Percentiles rank a stretch among this genome's conserved stretches.
Conservation (phyloP, 2,113 vertebrate genomes). For the Ailurus styani region DNA sequence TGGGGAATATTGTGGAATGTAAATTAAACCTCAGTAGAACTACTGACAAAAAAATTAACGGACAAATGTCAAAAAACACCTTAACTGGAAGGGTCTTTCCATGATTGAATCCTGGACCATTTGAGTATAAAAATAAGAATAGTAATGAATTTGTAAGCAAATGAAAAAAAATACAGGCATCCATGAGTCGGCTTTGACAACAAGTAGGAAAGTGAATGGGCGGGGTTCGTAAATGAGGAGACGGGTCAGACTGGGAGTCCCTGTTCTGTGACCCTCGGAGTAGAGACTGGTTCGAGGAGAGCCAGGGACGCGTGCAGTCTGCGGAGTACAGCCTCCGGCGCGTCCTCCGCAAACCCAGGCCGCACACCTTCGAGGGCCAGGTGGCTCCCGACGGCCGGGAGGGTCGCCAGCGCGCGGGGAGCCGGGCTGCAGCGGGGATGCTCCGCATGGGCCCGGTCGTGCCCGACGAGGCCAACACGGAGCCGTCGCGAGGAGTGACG, state of each 20-base stretch:
- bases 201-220: rapidly evolving
- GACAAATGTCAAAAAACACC: neutral
- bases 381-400: neutral
- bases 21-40: neutral
- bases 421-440: neutral
- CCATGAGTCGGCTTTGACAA: neutral
- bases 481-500: neutral
- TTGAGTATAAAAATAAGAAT: neutral
- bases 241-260: neutral
- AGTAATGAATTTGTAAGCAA: neutral
- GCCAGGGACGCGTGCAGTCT: rapidly evolving
- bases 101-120: neutral
- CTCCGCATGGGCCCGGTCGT: neutral
- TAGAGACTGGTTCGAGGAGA: neutral
- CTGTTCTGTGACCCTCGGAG: neutral
- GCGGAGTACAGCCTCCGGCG: neutral
- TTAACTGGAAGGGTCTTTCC: neutral
- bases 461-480: neutral
- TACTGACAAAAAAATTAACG: neutral
- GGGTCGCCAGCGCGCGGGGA: too few species aligned
- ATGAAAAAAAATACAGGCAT: neutral
- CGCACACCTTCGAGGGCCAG: neutral
- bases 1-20: neutral
- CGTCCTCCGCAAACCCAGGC: neutral
- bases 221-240: neutral